Base-by-base conservation (phyloP, 1,140 invertebrate species). In the Philotrypesis tridentata region DNA sequence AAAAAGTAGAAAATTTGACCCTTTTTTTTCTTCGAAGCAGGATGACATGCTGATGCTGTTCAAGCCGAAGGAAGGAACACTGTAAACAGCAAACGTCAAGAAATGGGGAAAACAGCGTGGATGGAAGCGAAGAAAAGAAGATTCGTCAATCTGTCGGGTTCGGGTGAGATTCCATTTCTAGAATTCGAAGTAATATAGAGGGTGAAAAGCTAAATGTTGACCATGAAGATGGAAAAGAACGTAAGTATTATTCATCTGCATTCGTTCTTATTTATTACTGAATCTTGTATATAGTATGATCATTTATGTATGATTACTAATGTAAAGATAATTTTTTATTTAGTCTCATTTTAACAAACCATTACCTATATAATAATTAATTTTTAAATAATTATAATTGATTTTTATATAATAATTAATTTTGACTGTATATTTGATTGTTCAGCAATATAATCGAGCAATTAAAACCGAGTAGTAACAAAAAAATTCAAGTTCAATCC, bases 91-190 rank as follows among this genome's bases (percentile, higher is more conserved):
- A 4, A 17, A 55, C 17, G 71, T 29, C 0, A n/a, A 40, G 31
- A 31, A 68, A 11, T 68, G 27, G 67, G 29, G 25, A 27, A 11
- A 68, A 68, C 31, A 21, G 31, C 31, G 29, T 29, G 25, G 23
- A 11, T 0, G 63, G 25, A 33, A 70, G 21, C 12, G 8, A 43
- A 74, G 29, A 33, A 55, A 33, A 17, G 31, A 27, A 37, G 17
- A 29, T 75, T 61, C 60, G 33, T 63, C 60, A 75, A 75, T 75
- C 27, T 63, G 60, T 37, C 60, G 55, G 25, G 6, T 23, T 37
- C 60, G 55, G 25, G 6, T 23, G 60, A 75, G 29, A 75, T 61
- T 60, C 48, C 27, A 55, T 25, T 17, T 60, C 17, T 60, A n/a
- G 27, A 74, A 74, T 74, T 60, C 48, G 9, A 2, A 27, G 43